Evolutionary conservation across 2,113 vertebrate genomes (phyloP), one percentile per base, ranked within the genome.

Genomic region (Chroicocephalus ridibundus): DNA sequence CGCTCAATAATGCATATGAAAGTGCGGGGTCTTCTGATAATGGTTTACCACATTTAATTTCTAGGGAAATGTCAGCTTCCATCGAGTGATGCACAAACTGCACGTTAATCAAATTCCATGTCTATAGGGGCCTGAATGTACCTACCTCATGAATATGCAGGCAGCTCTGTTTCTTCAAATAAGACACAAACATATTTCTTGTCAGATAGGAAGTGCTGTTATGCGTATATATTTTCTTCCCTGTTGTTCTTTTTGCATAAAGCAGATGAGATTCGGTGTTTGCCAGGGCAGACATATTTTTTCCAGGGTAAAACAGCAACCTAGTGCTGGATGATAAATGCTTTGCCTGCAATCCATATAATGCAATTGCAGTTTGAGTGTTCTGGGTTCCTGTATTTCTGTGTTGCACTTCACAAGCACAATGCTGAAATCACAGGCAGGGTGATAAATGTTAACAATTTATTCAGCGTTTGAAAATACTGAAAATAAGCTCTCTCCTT

Each of bases 101-200:
- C 55, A 72, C 38, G 22, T 91, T 97, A 95, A 97, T 93, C 97
- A 46, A 91, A 93, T 94, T 96, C 74, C 32, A 4, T 90, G 44
- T 70, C 93, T 97, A 36, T n/a, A 82, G 49, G 88, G 94, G 13
- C 52, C 82, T 92, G 82, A 94, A 92, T 88, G 51, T 68, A 94
- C 58, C 66, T 62, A 36, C 26, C 52, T 97, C 57, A 93, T 98
- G 93, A 96, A 98, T 98, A 98, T 93, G 84, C 86, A 97, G 27
- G 47, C 21, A 94, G 31, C n/a, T 49, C 54, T 66, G 32, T 32
- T 93, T 97, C 86, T 96, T 80, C 82, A 32, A 88, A 34, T 61
- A 85, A 95, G 88, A 94, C 38, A 96, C 32, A 91, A 93, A 70
- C 11, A 78, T 93, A 84, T 95, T 96, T 96, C 93, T 96, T 86